These are phyloP conservation scores for Montipora cactus DNA, from an alignment of 64 coral and sea anemone species.

Conservation along the genomic window DNA sequence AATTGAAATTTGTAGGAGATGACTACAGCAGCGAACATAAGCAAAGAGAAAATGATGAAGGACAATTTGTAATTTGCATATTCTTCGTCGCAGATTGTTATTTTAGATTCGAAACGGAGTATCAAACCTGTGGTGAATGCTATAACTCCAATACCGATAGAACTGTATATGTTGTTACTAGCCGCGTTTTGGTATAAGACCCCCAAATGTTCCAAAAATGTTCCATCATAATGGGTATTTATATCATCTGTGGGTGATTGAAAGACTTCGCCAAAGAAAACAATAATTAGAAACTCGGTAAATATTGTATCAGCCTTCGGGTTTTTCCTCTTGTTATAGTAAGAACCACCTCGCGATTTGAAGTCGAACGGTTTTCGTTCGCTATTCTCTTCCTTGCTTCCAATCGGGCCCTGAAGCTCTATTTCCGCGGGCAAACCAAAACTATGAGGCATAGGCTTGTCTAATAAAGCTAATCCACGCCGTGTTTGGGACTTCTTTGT, in stretches of 20 bases:
- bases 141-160: constrained; percentile 75
- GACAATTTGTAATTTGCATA: constrained; percentile 85
- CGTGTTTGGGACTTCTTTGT: neutral
- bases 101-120: constrained; percentile 73
- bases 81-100: constrained; percentile 69
- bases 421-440: constrained; percentile 64
- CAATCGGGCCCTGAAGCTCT: constrained; percentile 27
- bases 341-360: constrained; percentile 61
- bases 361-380: constrained; percentile 79
- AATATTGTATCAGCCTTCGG: constrained; percentile 76
- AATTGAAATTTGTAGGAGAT: constrained; percentile 79
- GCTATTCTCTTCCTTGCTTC: neutral
- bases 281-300: constrained; percentile 73
- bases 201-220: constrained; percentile 90
- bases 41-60: constrained; percentile 75
- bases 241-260: constrained; percentile 86
- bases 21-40: constrained; percentile 66
- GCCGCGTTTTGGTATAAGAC: constrained; percentile 80
- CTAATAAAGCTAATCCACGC: neutral
- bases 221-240: constrained; percentile 88
- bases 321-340: constrained; percentile 72
- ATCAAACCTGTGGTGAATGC: constrained; percentile 75
- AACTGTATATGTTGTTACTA: constrained; percentile 78
- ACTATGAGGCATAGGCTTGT: constrained; percentile 66
- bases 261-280: constrained; percentile 75